Evolutionary conservation across 2,797 vertebrate genomes (phyloP), one percentile per base, ranked within the genome.

Genomic region (Anniella stebbinsi): DNA sequence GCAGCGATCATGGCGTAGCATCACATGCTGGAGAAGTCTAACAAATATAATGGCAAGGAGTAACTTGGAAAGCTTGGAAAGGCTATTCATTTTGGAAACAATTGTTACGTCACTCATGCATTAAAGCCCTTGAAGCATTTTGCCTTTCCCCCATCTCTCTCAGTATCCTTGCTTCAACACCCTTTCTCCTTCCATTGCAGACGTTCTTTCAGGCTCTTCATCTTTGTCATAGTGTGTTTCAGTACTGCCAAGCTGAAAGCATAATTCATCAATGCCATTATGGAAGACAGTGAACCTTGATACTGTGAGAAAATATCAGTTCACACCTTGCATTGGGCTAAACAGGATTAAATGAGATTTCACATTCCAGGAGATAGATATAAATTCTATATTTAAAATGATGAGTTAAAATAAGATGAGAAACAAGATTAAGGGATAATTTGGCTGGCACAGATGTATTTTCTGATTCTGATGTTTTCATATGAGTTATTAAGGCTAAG

Each of bases 401-500:
- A 41, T 36, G 57, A 69, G 36, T n/a, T 33, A 6, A 76, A 76
- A 76, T 8, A 36, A 60, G 23, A 28, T 66, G 57, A 90, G 10
- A 73, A 87, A 76, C 23, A 21, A 36, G 48, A 45, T 83, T 45
- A 3, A 63, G 18, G 12, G 38, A 48, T 82, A 83, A 75, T 63
- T 57, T 60, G 54, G 10, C 30, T 75, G 17, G 21, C 80, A 57
- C 87, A n/a, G 78, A 94, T 33, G 86, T 63, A 70, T 84, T 82
- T 57, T 66, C 90, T 89, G n/a, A 38, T 41, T 41, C 76, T 90
- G 25, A 84, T 1, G 5, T 45, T 88, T 84, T 60, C 89, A 41
- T 91, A 36, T 77, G 45, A 78, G 33, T 89, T 88, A 81, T 91
- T 87, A 67, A 91, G 67, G 87, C 57, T 93, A 1, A 1, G 75